A percentile compares a stretch with the other conserved stretches of the same genome.
phyloP scores from a whole-genome alignment of 2,888 invertebrate species.

The Allygus modestus region DNA sequence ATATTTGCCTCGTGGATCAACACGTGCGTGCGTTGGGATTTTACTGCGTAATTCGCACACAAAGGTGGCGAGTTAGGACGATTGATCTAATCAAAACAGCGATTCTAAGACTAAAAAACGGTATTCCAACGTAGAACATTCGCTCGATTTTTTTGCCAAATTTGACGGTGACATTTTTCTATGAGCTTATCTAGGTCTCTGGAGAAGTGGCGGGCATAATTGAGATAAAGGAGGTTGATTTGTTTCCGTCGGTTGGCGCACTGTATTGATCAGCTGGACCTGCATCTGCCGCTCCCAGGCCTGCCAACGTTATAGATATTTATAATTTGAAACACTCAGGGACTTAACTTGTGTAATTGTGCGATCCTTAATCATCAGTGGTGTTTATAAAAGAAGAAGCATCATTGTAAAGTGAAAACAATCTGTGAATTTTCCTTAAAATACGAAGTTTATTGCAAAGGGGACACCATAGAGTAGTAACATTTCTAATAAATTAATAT shows the following conservation, averaged over 20 bases:
- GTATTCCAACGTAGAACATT: too few species aligned
- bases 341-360: too few species aligned
- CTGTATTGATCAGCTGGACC: constrained; percentile 33
- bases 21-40: neutral
- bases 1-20: too few species aligned
- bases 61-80: neutral
- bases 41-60: constrained; percentile 4
- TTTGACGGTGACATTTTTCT: neutral
- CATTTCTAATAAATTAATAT: too few species aligned
- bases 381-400: too few species aligned
- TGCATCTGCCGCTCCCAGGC: constrained; percentile 6
- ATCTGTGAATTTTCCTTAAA: too few species aligned
- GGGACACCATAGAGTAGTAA: too few species aligned
- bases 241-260: constrained; percentile 18
- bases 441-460: too few species aligned
- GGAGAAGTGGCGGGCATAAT: neutral
- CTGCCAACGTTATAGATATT: neutral
- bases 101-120: neutral
- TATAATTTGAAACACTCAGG: too few species aligned
- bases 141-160: too few species aligned
- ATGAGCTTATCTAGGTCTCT: neutral
- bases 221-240: constrained; percentile 13
- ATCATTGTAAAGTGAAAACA: too few species aligned
- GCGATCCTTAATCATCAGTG: too few species aligned
- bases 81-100: constrained; percentile 14